Base-by-base conservation (phyloP, 2,888 invertebrate genomes). In the Piscicola geometra region DNA sequence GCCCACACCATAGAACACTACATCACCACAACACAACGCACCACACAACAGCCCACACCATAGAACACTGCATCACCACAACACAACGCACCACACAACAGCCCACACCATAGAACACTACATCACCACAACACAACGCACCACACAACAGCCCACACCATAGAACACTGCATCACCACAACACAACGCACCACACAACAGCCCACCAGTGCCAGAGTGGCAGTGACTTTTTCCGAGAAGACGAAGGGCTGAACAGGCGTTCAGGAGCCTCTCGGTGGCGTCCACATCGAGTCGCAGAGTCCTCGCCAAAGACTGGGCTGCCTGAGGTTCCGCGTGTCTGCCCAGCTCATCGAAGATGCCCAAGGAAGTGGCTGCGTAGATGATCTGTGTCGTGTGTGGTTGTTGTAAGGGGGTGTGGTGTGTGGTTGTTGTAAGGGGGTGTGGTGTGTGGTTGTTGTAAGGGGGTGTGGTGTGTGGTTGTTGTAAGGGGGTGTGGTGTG, bases 271-370 rank as follows among this genome's bases (percentile, higher is more conserved):
- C 52, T 80, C 81, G 12, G 80, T 79, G 41, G 79, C 78, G 50
- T 79, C 80, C 9, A 76, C 66, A 68, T 82, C 78, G 72, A 78
- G 80, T 33, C 78, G 71, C 50, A 80, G 78, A 52, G 79, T 81
- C 64, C 76, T 77, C 18, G 82, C 80, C 32, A 82, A 47, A n/a
- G 68, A 73, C 18, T 76, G 78, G 1, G 79, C 78, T 0, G 81
- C 75, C 41, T 78, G 74, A 0, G 80, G 77, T 35, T 78, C 77
- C 5, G 75, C 75, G 15, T 76, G 71, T 1, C 78, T 72, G 70
- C 81, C 81, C 28, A 82, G 74, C 32, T 79, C 80, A 33, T 82
- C 82, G 77, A 82, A 82, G 12, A 82, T 74, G 0, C 81, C 81
- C 32, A 81, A 69, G 47, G 81, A 80, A 12, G 81, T 70, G 1